These are phyloP conservation scores for Magallana ariakensis DNA, from an alignment of 1,140 invertebrate species.

Conservation along the genomic window DNA sequence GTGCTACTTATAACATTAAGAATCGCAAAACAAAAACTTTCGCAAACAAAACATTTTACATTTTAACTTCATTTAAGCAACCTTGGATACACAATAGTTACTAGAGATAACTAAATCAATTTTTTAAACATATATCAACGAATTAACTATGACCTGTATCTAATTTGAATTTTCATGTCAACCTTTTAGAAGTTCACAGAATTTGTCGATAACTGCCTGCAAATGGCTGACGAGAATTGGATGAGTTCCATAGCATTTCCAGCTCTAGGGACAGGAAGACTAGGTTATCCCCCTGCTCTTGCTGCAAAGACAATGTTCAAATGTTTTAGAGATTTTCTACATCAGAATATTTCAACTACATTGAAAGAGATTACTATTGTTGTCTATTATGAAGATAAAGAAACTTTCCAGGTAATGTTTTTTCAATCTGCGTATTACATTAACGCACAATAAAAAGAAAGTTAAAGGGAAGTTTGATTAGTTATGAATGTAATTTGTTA, in stretches of 20 bases:
- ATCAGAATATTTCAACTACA: conserved; percentile 23
- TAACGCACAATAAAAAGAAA: too few relatives aligned
- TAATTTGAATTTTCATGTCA: not conserved
- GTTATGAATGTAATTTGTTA: too few relatives aligned
- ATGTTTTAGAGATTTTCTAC: conserved; percentile 42
- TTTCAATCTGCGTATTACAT: not conserved
- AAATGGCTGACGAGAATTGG: conserved; percentile 30
- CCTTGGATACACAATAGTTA: too few relatives aligned
- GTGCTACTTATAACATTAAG: too few relatives aligned
- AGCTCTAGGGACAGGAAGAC: conserved; percentile 65
- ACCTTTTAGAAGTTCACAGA: conserved; percentile 32
- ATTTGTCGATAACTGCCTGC: conserved; percentile 46
- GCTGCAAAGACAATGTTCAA: conserved; percentile 64
- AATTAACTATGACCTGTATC: too few relatives aligned
- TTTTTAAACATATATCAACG: too few relatives aligned
- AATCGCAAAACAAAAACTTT: too few relatives aligned
- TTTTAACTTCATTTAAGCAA: too few relatives aligned
- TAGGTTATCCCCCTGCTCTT: conserved; percentile 57
- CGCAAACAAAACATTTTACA: too few relatives aligned
- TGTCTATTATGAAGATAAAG: conserved; percentile 58
- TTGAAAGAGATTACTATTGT: conserved; percentile 61
- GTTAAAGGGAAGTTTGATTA: too few relatives aligned
- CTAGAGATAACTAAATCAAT: too few relatives aligned
- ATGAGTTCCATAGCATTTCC: conserved; percentile 60
- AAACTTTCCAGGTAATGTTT: conserved; percentile 50